Evolutionary conservation across 2,888 invertebrate species (phyloP), one percentile per base, ranked within the genome.

Genomic region (Camptogramma bilineatum): DNA sequence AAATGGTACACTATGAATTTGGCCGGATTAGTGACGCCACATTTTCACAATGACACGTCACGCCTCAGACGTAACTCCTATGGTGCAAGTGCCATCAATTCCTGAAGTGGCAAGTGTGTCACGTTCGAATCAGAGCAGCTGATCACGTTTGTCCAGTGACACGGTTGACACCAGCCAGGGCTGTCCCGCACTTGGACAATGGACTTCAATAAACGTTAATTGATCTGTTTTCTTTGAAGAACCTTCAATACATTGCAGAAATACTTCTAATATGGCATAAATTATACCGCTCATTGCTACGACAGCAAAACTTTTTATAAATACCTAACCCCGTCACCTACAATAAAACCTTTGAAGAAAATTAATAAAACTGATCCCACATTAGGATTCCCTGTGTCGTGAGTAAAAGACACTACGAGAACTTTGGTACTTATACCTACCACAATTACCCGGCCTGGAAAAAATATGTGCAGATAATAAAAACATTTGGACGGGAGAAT

Each of bases 61-160:
- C 28, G 5, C 21, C 18, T 21, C 34, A 7, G 16, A 56, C 63
- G 52, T 53, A 54, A 62, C 52, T 48, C 17, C 7, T 24, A 50
- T 44, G 52, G 42, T 60, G 60, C 39, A 55, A 64, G 60, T 55
- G 60, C 19, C 17, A 56, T 13, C 34, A 24, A 52, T 28, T 53
- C 52, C 57, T 47, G 52, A 60, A 56, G 56, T 31, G 50, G 48
- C 64, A 58, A 65, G 18, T 53, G 56, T 63, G 68, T 61, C 70
- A 70, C 66, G 68, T 63, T 64, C 50, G 42, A 52, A 62, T 66
- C 66, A 54, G 56, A 64, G 48, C 59, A 52, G 54, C 46, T n/a
- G 55, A 65, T 65, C 69, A 67, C 65, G 71, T 71, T 63, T 68
- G 59, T 60, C 44, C 54, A 62, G 60, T 64, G 66, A 63, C 70